Conservation (phyloP, 2,113 vertebrate species). For the Zeus faber region DNA sequence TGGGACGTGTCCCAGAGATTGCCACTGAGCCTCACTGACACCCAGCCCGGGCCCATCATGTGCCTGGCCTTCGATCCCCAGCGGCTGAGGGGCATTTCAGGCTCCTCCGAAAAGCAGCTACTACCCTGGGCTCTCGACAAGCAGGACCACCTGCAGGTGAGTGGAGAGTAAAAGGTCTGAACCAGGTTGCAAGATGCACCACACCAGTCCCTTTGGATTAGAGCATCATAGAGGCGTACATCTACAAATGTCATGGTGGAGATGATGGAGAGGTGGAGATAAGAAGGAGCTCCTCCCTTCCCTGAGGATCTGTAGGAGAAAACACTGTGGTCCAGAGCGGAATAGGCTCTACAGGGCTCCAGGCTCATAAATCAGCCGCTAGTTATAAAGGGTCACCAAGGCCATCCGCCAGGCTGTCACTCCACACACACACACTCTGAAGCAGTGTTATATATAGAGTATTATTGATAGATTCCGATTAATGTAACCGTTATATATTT, state of each 20-base stretch:
- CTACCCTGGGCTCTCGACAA: slow-evolving; percentile 84
- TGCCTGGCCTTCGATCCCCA: slow-evolving; percentile 87
- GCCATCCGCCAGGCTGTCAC: slow-evolving; percentile 61
- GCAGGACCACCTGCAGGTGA: slow-evolving; percentile 91
- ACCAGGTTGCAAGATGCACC: no score
- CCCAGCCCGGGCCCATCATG: slow-evolving; percentile 89
- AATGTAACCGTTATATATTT: no score
- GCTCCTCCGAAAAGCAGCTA: slow-evolving; percentile 87
- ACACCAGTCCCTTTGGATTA: slow-evolving; percentile 5
- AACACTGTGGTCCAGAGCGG: slow-evolving; percentile 59
- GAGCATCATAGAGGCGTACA: no score
- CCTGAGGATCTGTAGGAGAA: slow-evolving; percentile 38
- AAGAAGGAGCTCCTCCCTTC: slow-evolving; percentile 36
- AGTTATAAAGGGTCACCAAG: slow-evolving; percentile 60
- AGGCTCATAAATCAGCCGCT: slow-evolving; percentile 68
- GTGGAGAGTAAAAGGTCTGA: slow-evolving; percentile 37
- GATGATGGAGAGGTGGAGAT: slow-evolving; percentile 15
- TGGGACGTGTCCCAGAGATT: slow-evolving; percentile 85
- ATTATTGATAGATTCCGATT: no score
- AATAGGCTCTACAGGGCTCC: slow-evolving; percentile 58
- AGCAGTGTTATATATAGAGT: no score
- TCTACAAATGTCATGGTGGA: no score
- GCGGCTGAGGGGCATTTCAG: slow-evolving; percentile 83
- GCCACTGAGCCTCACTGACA: slow-evolving; percentile 73
- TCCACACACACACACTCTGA: slow-evolving; percentile 48